These are phyloP conservation scores for Megalonaias nervosa DNA, from an alignment of 1,140 invertebrate species.

Conservation along the genomic window DNA sequence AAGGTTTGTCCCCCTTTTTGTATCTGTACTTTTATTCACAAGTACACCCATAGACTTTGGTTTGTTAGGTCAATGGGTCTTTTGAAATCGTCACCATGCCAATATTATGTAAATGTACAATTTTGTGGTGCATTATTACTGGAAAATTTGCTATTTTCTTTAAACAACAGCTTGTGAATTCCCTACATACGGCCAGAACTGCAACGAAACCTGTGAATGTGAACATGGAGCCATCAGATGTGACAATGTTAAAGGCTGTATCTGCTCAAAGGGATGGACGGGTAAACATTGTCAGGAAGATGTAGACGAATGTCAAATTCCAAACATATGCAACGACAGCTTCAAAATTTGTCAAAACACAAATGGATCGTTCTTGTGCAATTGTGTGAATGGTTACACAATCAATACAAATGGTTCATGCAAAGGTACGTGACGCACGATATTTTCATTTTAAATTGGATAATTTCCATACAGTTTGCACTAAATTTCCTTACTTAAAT, in stretches of 20 bases:
- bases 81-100: no score
- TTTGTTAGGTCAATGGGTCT: no score
- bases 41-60: no score
- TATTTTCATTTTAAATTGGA: no score
- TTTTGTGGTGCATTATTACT: no score
- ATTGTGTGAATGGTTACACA: background rate
- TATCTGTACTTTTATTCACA: no score
- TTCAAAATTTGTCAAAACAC: slow-evolving; percentile 7
- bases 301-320: slow-evolving; percentile 12
- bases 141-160: no score
- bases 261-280: slow-evolving; percentile 4
- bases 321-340: slow-evolving; percentile 7
- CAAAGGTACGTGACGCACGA: background rate
- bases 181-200: slow-evolving; percentile 9
- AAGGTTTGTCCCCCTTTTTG: no score
- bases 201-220: slow-evolving; percentile 7
- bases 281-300: slow-evolving; percentile 10
- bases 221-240: background rate
- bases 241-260: slow-evolving; percentile 10
- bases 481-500: no score
- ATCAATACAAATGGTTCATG: slow-evolving; percentile 1
- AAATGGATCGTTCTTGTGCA: slow-evolving; percentile 4
- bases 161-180: slow-evolving; percentile 4
- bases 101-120: no score
- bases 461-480: no score